These are phyloP conservation scores for Nephila pilipes DNA, from an alignment of 1,140 invertebrate species.

Conservation along the genomic window DNA sequence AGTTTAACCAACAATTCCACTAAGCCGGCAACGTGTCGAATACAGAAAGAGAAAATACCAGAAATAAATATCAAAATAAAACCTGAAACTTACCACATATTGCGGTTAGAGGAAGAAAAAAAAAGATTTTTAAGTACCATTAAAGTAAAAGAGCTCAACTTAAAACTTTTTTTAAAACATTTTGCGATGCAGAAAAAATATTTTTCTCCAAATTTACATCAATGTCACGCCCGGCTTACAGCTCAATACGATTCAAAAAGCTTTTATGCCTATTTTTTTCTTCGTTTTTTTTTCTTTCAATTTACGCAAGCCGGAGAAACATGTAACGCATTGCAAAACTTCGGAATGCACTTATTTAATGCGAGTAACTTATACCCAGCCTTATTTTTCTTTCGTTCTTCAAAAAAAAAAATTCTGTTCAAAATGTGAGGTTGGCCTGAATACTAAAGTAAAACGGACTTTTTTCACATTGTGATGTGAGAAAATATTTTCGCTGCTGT, in stretches of 20 bases:
- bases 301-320: background rate
- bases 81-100: slow-evolving; percentile 3
- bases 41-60: background rate
- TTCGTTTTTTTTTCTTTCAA: background rate
- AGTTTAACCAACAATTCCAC: background rate
- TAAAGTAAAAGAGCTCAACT: slow-evolving; percentile 51
- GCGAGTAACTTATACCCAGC: slow-evolving; percentile 40
- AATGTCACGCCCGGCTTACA: slow-evolving; percentile 60
- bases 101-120: background rate
- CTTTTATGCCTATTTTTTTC: slow-evolving; percentile 12
- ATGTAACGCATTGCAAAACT: slow-evolving; percentile 39
- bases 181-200: background rate
- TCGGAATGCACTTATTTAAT: slow-evolving; percentile 67
- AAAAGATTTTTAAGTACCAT: slow-evolving; percentile 48
- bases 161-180: slow-evolving; percentile 1
- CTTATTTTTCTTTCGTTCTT: background rate
- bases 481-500: background rate
- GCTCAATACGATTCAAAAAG: slow-evolving; percentile 64
- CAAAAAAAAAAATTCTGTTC: background rate
- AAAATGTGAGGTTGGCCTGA: slow-evolving; percentile 34
- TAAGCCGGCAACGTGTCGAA: background rate
- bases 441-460: slow-evolving; percentile 30
- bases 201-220: slow-evolving; percentile 60
- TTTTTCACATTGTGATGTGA: background rate
- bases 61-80: background rate